phyloP scores from a whole-genome alignment of 1,140 invertebrate species.

The Drosophila grimshawi region DNA sequence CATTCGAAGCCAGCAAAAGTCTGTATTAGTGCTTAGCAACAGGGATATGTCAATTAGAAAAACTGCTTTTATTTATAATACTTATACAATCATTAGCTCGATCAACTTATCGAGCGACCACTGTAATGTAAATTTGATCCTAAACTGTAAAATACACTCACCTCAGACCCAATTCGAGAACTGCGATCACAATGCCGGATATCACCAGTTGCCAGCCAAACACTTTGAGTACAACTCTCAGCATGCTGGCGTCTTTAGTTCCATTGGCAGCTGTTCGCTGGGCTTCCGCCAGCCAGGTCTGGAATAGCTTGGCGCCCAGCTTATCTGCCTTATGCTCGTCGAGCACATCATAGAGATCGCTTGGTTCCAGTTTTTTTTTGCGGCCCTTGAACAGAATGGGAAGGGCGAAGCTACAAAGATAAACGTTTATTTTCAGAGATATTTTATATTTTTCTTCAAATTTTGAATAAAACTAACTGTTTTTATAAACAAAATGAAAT shows the following conservation, averaged over 20 bases:
- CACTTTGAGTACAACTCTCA: slow-evolving; percentile 58
- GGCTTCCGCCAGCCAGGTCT: slow-evolving; percentile 59
- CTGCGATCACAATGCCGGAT: slow-evolving; percentile 50
- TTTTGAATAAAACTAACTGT: too few relatives aligned
- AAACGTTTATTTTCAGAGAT: slow-evolving; percentile 3
- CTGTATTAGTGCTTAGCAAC: too few relatives aligned
- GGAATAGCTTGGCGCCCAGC: slow-evolving; percentile 59
- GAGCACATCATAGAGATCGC: slow-evolving; percentile 86
- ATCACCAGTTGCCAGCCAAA: slow-evolving; percentile 64
- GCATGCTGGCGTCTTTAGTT: slow-evolving; percentile 46
- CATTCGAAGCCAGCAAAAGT: too few relatives aligned
- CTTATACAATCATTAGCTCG: too few relatives aligned
- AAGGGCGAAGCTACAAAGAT: slow-evolving; percentile 84
- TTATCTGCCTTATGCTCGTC: slow-evolving; percentile 85
- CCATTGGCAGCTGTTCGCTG: slow-evolving; percentile 33
- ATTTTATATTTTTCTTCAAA: neutral
- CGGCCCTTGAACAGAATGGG: slow-evolving; percentile 85
- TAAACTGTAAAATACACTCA: slow-evolving; percentile 17
- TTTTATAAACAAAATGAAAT: slow-evolving; percentile 25
- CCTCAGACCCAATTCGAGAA: slow-evolving; percentile 63
- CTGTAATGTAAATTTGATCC: too few relatives aligned
- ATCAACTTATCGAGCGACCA: too few relatives aligned
- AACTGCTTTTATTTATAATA: too few relatives aligned
- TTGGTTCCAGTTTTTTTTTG: slow-evolving; percentile 85
- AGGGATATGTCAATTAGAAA: too few relatives aligned